Percentiles rank a stretch among this genome's conserved stretches.
These are phyloP conservation scores for Zaprionus davidi DNA, from an alignment of 1,140 invertebrate genomes.

Conservation along the genomic window DNA sequence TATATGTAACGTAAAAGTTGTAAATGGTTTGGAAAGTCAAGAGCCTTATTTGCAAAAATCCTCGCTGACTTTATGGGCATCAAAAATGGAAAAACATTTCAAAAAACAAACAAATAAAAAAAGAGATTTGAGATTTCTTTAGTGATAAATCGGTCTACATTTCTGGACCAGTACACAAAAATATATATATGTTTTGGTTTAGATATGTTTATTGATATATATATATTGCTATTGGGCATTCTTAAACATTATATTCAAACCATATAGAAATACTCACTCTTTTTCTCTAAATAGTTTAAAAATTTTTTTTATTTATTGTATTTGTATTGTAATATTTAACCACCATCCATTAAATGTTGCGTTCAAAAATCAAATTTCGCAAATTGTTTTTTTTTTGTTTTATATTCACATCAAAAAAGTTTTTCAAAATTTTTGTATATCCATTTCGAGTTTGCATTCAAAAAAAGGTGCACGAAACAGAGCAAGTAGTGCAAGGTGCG, in stretches of 20 bases:
- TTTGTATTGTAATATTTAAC: constrained; percentile 68
- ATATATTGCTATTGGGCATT: constrained; percentile 68
- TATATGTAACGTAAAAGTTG: constrained; percentile 22
- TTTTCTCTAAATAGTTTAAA: constrained; percentile 82
- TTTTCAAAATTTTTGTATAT: constrained; percentile 74
- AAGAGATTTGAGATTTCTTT: constrained; percentile 56
- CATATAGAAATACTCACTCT: constrained; percentile 82
- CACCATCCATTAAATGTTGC: constrained; percentile 83
- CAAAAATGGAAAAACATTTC: constrained; percentile 71
- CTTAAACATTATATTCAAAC: constrained; percentile 79
- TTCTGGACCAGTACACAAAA: constrained; percentile 43
- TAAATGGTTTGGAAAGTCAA: constrained; percentile 26
- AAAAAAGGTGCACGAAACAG: constrained; percentile 81
- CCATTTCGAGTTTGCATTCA: constrained; percentile 81
- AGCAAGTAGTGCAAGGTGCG: constrained; percentile 81
- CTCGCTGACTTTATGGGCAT: constrained; percentile 64
- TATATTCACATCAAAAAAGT: constrained; percentile 80
- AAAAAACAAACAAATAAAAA: constrained; percentile 77
- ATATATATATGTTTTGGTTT: constrained; percentile 39
- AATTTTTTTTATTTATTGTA: constrained; percentile 57
- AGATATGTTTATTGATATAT: constrained; percentile 23
- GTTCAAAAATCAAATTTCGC: constrained; percentile 83
- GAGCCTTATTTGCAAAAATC: constrained; percentile 55
- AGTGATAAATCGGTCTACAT: constrained; percentile 55
- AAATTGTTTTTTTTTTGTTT: constrained; percentile 58